Evolutionary conservation across 2,113 vertebrate species (phyloP).

Genomic region (Chaetodon trifascialis): DNA sequence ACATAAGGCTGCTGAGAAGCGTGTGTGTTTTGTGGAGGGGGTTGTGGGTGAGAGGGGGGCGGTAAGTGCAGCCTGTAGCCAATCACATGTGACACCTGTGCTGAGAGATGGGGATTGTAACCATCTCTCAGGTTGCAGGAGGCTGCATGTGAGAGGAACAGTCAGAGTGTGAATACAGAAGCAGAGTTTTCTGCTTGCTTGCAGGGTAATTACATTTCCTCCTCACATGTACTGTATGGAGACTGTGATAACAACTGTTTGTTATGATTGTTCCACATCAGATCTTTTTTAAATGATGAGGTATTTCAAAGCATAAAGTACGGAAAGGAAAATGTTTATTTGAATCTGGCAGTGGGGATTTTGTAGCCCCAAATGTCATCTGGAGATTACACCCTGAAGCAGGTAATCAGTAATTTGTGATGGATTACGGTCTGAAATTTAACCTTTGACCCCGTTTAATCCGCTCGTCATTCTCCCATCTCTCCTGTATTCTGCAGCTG

Average conservation of each 20-base stretch:
- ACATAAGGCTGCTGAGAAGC: neutral
- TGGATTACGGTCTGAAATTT: conserved; percentile 63
- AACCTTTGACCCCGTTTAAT: conserved; percentile 69
- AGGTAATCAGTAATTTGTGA: conserved; percentile 73
- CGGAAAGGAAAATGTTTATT: conserved; percentile 4
- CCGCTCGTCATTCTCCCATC: conserved; percentile 58
- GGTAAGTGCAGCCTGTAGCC: conserved; percentile 53
- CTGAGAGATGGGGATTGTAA: conserved; percentile 32
- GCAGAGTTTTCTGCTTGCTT: neutral
- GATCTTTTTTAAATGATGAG: conserved; percentile 22
- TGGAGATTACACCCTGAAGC: conserved; percentile 53
- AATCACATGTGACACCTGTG: conserved; percentile 75
- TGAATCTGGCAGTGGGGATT: conserved; percentile 45
- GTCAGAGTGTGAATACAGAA: neutral
- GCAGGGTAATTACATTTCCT: conserved; percentile 6
- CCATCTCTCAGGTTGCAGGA: conserved; percentile 38
- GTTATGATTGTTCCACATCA: conserved; percentile 28
- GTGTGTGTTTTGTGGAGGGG: conserved; percentile 6
- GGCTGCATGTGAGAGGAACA: neutral
- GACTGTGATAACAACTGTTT: neutral
- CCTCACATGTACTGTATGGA: neutral
- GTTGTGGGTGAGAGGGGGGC: conserved; percentile 1
- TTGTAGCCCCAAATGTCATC: conserved; percentile 32
- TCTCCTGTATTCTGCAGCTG: conserved; percentile 74
- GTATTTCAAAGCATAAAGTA: conserved; percentile 13